Conservation (phyloP, 1,140 invertebrate species). For the Zaprionus nigranus region DNA sequence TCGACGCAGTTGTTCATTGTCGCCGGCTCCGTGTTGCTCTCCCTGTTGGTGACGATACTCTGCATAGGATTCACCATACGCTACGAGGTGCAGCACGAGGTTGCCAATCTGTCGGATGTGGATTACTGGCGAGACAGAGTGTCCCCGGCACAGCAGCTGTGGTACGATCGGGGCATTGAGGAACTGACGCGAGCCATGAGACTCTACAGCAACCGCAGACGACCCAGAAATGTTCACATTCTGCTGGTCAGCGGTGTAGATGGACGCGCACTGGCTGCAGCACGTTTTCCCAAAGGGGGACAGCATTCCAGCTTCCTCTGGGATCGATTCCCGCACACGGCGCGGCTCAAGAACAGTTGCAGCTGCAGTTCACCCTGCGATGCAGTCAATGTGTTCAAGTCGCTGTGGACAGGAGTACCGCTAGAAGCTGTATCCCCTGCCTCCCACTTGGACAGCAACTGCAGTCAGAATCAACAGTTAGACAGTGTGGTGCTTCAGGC, state of each 20-base stretch:
- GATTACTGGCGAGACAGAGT: conserved; percentile 73
- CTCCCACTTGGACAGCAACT: conserved; percentile 16
- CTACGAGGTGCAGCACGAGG: conserved; percentile 72
- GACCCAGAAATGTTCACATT: conserved; percentile 43
- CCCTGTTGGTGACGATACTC: conserved; percentile 57
- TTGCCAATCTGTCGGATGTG: conserved; percentile 65
- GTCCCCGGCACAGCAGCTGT: conserved; percentile 50
- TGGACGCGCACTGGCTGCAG: conserved; percentile 38
- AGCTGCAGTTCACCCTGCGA: conserved; percentile 50
- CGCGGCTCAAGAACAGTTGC: conserved; percentile 59
- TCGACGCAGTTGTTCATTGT: conserved; percentile 68
- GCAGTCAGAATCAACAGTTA: conserved; percentile 7
- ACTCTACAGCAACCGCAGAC: not conserved
- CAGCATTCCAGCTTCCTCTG: conserved; percentile 42
- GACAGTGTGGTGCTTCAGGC: conserved; percentile 63
- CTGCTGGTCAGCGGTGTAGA: conserved; percentile 60
- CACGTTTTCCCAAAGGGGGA: conserved; percentile 21
- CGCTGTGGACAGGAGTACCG: conserved; percentile 62
- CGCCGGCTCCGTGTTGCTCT: conserved; percentile 58
- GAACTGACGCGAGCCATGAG: conserved; percentile 56
- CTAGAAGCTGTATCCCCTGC: not conserved
- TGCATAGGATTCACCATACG: conserved; percentile 71
- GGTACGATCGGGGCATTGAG: conserved; percentile 70
- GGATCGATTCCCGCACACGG: conserved; percentile 61
- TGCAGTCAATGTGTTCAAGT: conserved; percentile 16